Base-by-base conservation (phyloP, 2,888 invertebrate genomes). In the Aricia artaxerxes region DNA sequence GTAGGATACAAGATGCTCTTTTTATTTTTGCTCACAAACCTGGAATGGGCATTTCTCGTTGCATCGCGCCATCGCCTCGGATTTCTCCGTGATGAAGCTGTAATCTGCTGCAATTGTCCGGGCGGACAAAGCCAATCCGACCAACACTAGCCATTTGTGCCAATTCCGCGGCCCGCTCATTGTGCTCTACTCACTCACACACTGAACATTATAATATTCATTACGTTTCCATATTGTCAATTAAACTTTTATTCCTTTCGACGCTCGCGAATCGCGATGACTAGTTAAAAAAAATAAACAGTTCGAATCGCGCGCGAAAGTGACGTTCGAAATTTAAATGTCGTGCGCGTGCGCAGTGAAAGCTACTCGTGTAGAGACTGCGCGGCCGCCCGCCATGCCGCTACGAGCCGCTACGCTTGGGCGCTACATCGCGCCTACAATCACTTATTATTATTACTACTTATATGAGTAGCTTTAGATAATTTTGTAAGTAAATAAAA, bases 41-140 rank as follows among this genome's bases (percentile, higher is more conserved):
- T 94, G 94, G 87, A 94, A 94, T 80, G 94, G 94, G 85, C 94
- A 94, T 90, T 94, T 94, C 88, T 94, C 93, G 89, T 91, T 91
- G 91, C 94, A 94, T 85, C 91, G 90, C 85, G 88, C 90, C 86
- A 93, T 92, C 78, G 94, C 94, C 91, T 94, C 94, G 93, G 93
- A 89, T 93, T 92, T 94, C 92, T 94, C 92, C 85, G 93, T 92
- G 93, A 92, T 92, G 93, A 92, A 90, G 90, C 91, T 91, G 89
- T 93, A 93, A 93, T 94, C 94, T 93, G 93, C 91, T 88, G 89
- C 94, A 94, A 94, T 94, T 94, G 93, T 91, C 87, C 90, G 91
- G 88, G 90, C 94, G 94, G 94, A 93, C 94, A 94, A 92, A 93
- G 93, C 93, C 92, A 94, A 93, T 93, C 94, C 94, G 89, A 94